Base-by-base conservation (phyloP, 1,140 invertebrate genomes). In the Dufourea novaeangliae region DNA sequence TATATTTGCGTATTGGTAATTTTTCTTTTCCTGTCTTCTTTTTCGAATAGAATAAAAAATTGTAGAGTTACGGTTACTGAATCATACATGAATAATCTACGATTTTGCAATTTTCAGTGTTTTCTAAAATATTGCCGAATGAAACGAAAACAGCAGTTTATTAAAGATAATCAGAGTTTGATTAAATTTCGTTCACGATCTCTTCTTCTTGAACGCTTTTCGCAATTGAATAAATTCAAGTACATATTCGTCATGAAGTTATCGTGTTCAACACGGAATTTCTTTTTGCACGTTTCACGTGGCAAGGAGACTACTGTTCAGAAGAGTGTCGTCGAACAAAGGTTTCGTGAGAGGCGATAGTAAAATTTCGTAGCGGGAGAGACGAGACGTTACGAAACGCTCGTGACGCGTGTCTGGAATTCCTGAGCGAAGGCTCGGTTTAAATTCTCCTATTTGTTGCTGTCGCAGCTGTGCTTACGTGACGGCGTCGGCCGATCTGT, bases 381-480 rank as follows among this genome's bases (percentile, higher is more conserved):
- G 27, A 0, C n/a, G 29, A 27, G 22, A 37, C 39, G 14, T 74
- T 74, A 34, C 50, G 39, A 74, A 67, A 74, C 29, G 61, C n/a
- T 20, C 2, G 2, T 1, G 4, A 4, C 3, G 17, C 72, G 71
- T 74, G 62, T n/a, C 20, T n/a, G 1, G 72, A 10, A 57, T 74
- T 11, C 6, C 2, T 20, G 34, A 54, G 20, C 2, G 5, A 29
- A n/a, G n/a, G 25, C 10, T 52, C 10, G 7, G 25, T 46, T 59
- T n/a, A 22, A 71, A 34, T 25, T 61, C 32, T 37, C 5, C 17
- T 14, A 32, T 25, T 22, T 14, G 1, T 27, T 46, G 34, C 56
- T 37, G 39, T 20, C 37, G 14, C 14, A 20, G 41, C 6, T 12
- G 17, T 12, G n/a, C n/a, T n/a, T n/a, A 44, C 62, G 63, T 10